These are phyloP conservation scores for Andinoacara biseriatus DNA, from an alignment of 2,113 vertebrate species.

Conservation along the genomic window DNA sequence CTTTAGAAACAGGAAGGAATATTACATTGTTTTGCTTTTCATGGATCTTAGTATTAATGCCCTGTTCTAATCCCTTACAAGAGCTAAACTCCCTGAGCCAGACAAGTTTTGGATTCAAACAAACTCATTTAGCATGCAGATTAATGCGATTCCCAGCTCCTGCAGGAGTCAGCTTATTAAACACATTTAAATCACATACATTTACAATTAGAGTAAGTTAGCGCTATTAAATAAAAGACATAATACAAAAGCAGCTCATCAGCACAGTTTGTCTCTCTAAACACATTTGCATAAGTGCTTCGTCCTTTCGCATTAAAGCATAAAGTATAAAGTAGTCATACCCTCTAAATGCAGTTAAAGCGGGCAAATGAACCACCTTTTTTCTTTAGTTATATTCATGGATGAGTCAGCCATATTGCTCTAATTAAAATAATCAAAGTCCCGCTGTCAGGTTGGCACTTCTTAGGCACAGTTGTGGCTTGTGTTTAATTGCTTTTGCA, in stretches of 20 bases:
- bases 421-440: constrained; percentile 78
- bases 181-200: constrained; percentile 67
- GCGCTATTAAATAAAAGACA: constrained; percentile 56
- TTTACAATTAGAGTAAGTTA: constrained; percentile 66
- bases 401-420: constrained; percentile 71
- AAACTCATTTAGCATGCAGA: constrained; percentile 73
- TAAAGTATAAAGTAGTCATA: constrained; percentile 38
- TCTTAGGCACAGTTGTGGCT: constrained; percentile 60
- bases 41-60: constrained; percentile 61
- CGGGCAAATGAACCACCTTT: constrained; percentile 25
- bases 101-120: constrained; percentile 65
- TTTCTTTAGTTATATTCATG: constrained; percentile 45
- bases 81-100: constrained; percentile 59
- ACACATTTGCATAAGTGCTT: constrained; percentile 62
- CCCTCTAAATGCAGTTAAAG: constrained; percentile 12
- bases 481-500: constrained; percentile 72
- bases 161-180: constrained; percentile 64
- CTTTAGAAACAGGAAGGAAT: constrained; percentile 46
- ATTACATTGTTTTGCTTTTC: constrained; percentile 60
- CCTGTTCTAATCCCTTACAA: constrained; percentile 67
- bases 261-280: constrained; percentile 56
- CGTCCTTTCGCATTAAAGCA: constrained; percentile 29
- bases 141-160: constrained; percentile 66
- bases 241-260: constrained; percentile 59
- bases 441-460: constrained; percentile 67